Evolutionary conservation across 2,113 vertebrate species (phyloP).

Genomic region (Myocastor coypus): DNA sequence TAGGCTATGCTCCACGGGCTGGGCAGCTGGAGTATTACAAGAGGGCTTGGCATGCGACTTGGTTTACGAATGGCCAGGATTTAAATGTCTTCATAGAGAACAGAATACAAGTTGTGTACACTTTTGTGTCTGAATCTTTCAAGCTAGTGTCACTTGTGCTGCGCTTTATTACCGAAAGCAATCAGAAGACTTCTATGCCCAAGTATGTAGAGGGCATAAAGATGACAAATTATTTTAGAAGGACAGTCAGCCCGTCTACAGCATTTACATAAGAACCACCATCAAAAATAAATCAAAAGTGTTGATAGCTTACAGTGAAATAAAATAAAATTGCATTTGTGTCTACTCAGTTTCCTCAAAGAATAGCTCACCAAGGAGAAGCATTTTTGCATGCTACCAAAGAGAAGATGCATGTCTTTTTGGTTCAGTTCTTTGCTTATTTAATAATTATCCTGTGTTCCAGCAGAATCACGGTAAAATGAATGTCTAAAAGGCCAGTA

Average conservation of each 20-base stretch:
- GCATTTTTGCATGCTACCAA: background rate
- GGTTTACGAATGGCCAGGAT: background rate
- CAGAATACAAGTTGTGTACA: background rate
- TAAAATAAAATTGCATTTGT: background rate
- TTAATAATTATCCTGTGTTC: background rate
- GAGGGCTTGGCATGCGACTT: background rate
- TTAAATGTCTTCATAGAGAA: background rate
- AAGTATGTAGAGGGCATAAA: rapidly evolving
- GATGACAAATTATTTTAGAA: background rate
- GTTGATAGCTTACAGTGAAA: background rate
- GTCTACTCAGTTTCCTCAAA: background rate
- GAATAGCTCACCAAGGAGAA: background rate
- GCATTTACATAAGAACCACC: background rate
- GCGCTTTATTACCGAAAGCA: background rate
- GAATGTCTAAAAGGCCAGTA: slow-evolving; percentile 1
- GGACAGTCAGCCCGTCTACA: background rate
- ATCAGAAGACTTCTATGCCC: background rate
- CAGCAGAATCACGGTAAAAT: background rate
- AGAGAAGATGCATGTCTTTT: background rate
- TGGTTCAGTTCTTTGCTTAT: background rate
- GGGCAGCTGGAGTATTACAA: rapidly evolving
- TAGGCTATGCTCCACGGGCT: background rate
- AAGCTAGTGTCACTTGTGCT: background rate
- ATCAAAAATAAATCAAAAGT: background rate
- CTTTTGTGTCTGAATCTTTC: background rate